Percentiles rank a stretch among this genome's conserved stretches.
phyloP scores from a whole-genome alignment of 2,797 vertebrate species.

The Pangasius macronema region DNA sequence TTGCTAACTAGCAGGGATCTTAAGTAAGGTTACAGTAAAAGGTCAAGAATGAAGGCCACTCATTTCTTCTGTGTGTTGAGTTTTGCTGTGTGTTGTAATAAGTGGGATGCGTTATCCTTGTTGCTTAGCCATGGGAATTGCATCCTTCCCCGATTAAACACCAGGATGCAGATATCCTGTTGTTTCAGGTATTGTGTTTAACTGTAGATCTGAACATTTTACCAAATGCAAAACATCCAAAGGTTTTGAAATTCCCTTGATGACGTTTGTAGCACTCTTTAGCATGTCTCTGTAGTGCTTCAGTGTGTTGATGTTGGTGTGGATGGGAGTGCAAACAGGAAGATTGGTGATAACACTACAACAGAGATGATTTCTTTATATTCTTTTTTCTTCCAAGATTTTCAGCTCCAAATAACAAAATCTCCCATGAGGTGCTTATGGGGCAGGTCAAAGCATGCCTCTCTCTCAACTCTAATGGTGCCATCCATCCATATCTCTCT shows the following conservation, averaged over 20 bases:
- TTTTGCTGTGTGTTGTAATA: background rate
- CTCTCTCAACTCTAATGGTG: slow-evolving; percentile 1
- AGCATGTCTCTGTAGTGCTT: background rate
- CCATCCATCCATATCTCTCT: slow-evolving; percentile 10
- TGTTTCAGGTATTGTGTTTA: background rate
- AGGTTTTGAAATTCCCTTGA: background rate
- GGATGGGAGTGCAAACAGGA: background rate
- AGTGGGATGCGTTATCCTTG: background rate
- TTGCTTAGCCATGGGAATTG: background rate
- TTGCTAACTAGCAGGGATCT: background rate
- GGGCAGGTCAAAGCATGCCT: slow-evolving; percentile 38
- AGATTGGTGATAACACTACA: background rate
- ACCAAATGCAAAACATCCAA: background rate
- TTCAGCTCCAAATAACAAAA: slow-evolving; percentile 25
- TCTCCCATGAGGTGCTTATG: slow-evolving; percentile 16
- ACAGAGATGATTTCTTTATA: background rate
- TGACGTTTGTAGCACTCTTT: background rate
- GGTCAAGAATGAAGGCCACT: background rate
- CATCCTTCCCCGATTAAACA: background rate
- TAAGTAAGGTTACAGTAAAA: background rate
- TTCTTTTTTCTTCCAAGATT: slow-evolving; percentile 14
- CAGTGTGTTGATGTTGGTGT: background rate
- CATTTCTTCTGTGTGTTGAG: background rate
- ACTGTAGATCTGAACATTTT: background rate
- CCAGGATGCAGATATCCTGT: background rate